Conservation (phyloP, 2,888 invertebrate species). For the Nudaria mundana region DNA sequence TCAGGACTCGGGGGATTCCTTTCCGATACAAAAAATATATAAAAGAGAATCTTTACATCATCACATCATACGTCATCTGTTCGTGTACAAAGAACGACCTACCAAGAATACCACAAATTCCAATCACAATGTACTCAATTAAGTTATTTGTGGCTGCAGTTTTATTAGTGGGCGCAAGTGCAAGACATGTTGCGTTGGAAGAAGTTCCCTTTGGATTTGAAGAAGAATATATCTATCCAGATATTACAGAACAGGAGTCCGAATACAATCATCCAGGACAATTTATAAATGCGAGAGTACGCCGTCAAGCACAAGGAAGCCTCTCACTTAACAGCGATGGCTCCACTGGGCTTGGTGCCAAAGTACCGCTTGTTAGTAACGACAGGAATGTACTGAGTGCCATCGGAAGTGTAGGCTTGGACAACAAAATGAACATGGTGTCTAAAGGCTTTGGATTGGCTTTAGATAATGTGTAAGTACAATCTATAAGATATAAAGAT, state of each 20-base stretch:
- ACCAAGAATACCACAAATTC: neutral
- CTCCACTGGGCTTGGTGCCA: conserved; percentile 11
- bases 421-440: conserved; percentile 2
- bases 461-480: conserved; percentile 8
- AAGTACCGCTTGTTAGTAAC: conserved; percentile 18
- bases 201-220: neutral
- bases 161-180: conserved; percentile 11
- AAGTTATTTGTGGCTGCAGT: conserved; percentile 5
- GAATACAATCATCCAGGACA: conserved; percentile 4
- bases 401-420: conserved; percentile 6
- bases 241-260: neutral
- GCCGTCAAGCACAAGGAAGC: conserved; percentile 16
- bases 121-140: neutral
- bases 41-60: neutral
- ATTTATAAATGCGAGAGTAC: conserved; percentile 9
- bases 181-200: conserved; percentile 13
- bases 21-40: neutral
- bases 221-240: conserved; percentile 4
- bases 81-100: neutral
- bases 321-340: conserved; percentile 19
- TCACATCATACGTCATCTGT: neutral
- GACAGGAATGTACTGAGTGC: conserved; percentile 22
- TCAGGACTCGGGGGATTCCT: neutral
- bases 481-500: no score
- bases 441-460: conserved; percentile 11